Evolutionary conservation across 1,140 invertebrate species (phyloP).

Genomic region (Coptotermes formosanus): DNA sequence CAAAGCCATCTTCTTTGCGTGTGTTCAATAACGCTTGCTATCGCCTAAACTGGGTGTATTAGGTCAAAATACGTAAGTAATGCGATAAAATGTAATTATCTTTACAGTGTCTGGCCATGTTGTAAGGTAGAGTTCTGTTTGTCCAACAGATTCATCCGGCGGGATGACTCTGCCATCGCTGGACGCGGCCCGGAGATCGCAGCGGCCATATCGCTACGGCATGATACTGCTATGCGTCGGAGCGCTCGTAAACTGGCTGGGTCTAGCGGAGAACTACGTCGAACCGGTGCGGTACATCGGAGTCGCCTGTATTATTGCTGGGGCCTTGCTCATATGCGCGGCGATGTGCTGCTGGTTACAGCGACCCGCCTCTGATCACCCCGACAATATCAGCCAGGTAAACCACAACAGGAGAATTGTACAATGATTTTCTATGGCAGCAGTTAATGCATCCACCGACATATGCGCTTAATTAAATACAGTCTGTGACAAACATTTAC

Average conservation of each 20-base stretch:
- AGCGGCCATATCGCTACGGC: slow-evolving; percentile 68
- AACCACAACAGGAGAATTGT: neutral
- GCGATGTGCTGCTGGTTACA: slow-evolving; percentile 77
- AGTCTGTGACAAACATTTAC: no score
- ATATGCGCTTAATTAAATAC: no score
- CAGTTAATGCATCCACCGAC: no score
- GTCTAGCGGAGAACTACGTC: slow-evolving; percentile 68
- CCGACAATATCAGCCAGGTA: neutral
- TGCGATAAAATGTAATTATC: no score
- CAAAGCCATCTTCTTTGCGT: no score
- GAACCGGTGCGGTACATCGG: slow-evolving; percentile 69
- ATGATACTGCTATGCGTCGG: slow-evolving; percentile 72
- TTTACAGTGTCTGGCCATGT: no score
- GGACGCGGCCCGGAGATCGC: slow-evolving; percentile 55
- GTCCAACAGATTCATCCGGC: slow-evolving; percentile 38
- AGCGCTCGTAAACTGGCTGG: slow-evolving; percentile 75
- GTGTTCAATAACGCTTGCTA: no score
- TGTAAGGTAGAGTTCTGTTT: no score
- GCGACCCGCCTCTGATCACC: slow-evolving; percentile 52
- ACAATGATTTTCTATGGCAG: no score
- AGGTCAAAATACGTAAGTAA: no score
- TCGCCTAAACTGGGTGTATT: no score
- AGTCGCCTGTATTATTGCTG: slow-evolving; percentile 70
- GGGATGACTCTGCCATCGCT: slow-evolving; percentile 52
- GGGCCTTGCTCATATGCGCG: slow-evolving; percentile 68